phyloP scores from a whole-genome alignment of 2,113 vertebrate genomes.

The Corvus cornix region DNA sequence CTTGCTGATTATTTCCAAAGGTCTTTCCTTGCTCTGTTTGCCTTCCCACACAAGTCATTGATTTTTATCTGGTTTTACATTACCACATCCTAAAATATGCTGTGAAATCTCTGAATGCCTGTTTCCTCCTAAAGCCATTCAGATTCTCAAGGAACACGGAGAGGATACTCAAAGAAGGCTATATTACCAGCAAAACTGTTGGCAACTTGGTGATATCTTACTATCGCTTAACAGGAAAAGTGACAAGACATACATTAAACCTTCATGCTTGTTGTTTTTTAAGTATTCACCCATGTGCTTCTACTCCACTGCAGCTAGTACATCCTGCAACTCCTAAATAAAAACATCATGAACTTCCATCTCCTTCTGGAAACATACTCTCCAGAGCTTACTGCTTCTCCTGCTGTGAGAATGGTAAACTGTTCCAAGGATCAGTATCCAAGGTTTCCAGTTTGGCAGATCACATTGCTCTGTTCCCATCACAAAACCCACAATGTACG shows the following conservation, averaged over 20 bases:
- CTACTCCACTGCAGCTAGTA: background rate
- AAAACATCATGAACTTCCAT: background rate
- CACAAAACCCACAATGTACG: background rate
- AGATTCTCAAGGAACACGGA: background rate
- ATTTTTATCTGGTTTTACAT: constrained; percentile 20
- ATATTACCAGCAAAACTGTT: background rate
- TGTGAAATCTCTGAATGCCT: background rate
- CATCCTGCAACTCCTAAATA: background rate
- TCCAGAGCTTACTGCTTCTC: background rate
- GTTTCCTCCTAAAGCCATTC: background rate
- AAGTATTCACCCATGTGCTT: background rate
- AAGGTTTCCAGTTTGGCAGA: background rate
- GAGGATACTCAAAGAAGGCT: background rate
- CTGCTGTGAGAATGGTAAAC: background rate
- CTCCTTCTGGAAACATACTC: background rate
- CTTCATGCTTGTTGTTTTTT: background rate
- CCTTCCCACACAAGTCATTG: background rate
- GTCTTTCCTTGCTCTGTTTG: background rate
- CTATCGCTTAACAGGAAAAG: background rate
- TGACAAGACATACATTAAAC: background rate
- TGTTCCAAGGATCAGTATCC: background rate
- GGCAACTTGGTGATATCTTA: background rate
- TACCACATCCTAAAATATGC: background rate
- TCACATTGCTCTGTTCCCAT: background rate
- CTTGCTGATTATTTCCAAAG: background rate